A percentile compares a stretch with the other conserved stretches of the same genome.
These are phyloP conservation scores for Solen grandis DNA, from an alignment of 1,140 invertebrate genomes.

Conservation along the genomic window DNA sequence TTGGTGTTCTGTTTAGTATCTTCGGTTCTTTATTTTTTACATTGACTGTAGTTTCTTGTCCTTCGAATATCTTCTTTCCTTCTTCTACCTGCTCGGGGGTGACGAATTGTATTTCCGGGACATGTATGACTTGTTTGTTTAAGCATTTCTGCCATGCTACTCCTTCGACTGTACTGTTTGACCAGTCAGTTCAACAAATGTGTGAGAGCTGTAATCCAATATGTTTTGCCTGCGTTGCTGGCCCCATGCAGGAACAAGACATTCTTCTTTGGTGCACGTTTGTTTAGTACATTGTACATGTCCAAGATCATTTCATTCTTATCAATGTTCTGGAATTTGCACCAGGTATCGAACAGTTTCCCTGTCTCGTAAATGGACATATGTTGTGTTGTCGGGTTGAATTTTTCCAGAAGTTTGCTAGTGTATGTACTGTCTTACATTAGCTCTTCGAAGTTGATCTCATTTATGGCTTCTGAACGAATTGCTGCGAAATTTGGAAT, in stretches of 20 bases:
- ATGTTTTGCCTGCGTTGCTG: conserved; percentile 7
- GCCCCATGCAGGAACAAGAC: conserved; percentile 2
- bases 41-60: neutral
- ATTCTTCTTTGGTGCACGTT: neutral
- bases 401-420: neutral
- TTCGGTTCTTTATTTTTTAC: conserved; percentile 4
- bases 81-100: conserved; percentile 5
- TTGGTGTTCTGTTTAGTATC: neutral
- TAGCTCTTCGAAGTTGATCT: neutral
- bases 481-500: neutral
- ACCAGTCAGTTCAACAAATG: neutral
- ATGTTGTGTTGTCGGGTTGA: neutral
- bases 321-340: neutral
- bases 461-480: neutral
- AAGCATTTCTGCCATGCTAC: neutral
- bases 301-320: neutral
- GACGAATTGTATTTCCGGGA: no score
- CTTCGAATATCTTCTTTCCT: neutral
- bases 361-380: neutral
- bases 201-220: neutral
- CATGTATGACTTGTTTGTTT: neutral
- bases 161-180: neutral
- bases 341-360: neutral
- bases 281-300: neutral
- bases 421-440: neutral